Base-by-base conservation (phyloP, 2,888 invertebrate species). In the Lasioglossum figueresi region DNA sequence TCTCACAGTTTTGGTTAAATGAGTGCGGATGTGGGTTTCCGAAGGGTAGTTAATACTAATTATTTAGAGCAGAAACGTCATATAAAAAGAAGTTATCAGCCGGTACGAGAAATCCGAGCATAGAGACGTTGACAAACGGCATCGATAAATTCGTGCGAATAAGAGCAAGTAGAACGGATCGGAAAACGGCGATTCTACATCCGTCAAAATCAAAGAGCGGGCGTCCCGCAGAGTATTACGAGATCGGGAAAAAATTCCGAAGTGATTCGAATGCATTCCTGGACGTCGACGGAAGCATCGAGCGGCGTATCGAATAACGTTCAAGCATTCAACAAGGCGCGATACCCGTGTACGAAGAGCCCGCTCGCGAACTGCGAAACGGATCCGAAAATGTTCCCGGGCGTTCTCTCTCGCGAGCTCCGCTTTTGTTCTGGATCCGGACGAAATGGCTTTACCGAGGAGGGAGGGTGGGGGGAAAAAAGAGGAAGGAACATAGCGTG, bases 391-490 rank as follows among this genome's bases (percentile, higher is more conserved):
- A 37, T 34, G 66, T 68, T 68, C 34, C 19, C 23, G 56, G 12
- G 10, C 34, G 66, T 56, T 56, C 56, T 68, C 10, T 19, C 66
- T 37, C 66, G 66, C 66, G 37, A 37, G 66, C 66, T 23, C 66
- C 63, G 63, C 63, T 56, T 63, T 68, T 68, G 66, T 68, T 68
- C 66, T 40, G n/a, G 70, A 63, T 68, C 34, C 31, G 45, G 31
- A 19, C 31, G 48, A 52, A 70, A 59, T 73, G 59, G 45, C 45
- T 56, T 31, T 40, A 12, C 31, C 56, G 12, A 8, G 56, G 56
- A 0, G 56, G n/a, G 4, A 0, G n/a, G 56, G n/a, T 0, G 56
- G n/a, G 4, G 2, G n/a, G 4, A 12, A n/a, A n/a, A 12, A n/a
- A 1, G n/a, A n/a, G 56, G 56, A 56, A 56, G 56, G n/a, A 56